These are phyloP conservation scores for Calidris pygmaea DNA, from an alignment of 2,113 vertebrate genomes.

Conservation along the genomic window DNA sequence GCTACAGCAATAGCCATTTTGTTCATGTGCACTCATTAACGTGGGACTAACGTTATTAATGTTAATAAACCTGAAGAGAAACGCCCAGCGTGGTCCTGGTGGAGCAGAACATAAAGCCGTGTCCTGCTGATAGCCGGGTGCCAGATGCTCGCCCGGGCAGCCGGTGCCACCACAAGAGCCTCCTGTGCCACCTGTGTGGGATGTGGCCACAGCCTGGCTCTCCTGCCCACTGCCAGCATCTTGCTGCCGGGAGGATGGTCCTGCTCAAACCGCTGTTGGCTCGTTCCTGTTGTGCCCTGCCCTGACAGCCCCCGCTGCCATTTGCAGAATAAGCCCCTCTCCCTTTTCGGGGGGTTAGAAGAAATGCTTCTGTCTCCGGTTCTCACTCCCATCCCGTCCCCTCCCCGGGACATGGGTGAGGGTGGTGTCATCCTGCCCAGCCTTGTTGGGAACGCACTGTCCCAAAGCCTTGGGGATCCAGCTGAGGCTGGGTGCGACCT, in stretches of 20 bases:
- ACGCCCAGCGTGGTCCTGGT: accelerated
- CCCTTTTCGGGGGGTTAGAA: background rate
- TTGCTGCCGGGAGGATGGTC: background rate
- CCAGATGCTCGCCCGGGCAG: accelerated
- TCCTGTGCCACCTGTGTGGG: accelerated
- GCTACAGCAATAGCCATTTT: accelerated
- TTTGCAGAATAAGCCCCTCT: background rate
- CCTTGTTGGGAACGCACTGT: background rate
- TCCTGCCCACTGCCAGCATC: background rate
- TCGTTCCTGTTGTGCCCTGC: background rate
- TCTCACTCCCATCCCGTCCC: background rate
- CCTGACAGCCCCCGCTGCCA: accelerated
- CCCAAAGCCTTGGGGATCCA: background rate
- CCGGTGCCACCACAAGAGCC: background rate
- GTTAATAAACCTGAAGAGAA: constrained; percentile 18
- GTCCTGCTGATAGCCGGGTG: background rate
- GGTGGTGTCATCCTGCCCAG: background rate
- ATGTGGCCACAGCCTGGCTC: background rate
- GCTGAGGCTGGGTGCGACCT: background rate
- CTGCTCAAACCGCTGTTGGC: background rate
- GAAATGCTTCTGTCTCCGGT: background rate
- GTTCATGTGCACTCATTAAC: background rate
- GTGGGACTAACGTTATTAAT: background rate
- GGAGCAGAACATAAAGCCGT: background rate
- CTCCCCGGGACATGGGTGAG: background rate